Evolutionary conservation across 2,888 invertebrate genomes (phyloP), one percentile per base, ranked within the genome.

Genomic region (Chaetogeoica ovagalla): DNA sequence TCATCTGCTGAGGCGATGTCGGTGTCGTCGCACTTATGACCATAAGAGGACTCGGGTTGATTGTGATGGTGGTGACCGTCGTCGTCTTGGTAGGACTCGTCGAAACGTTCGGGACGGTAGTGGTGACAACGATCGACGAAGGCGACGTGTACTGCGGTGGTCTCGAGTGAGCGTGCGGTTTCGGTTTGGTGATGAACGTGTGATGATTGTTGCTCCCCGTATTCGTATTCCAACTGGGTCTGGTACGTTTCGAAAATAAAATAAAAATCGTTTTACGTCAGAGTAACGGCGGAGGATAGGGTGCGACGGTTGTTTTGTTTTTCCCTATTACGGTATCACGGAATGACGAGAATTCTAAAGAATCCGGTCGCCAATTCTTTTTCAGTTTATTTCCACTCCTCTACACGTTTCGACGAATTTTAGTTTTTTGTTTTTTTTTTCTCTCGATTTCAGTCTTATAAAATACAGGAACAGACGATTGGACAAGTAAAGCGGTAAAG

Each of bases 21-120:
- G 76, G 68, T n/a, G 86, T 72, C 8, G 52, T 65, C 6, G 66
- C 43, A 86, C 86, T 71, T 84, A 85, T 21, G 23, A 82, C 21
- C n/a, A n/a, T n/a, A 7, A 76, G 11, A 13, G 48, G 11, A 13
- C 48, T 73, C 37, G 55, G 63, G 21, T 74, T 11, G 75, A 66
- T 19, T n/a, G 82, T n/a, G 7, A 81, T 70, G 21, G 81, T 57
- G 5, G 81, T 66, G 5, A 81, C 75, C 17, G 82, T 69, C 2
- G 75, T 30, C 69, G 82, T 48, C 60, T 82, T 39, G 66, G 73
- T 37, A 73, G 83, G 74, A 23, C 81, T 70, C n/a, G 84, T 83
- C 17, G 81, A 75, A 39, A 83, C 55, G 60, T 82, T 77, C 15
- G 85, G n/a, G 85, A 5, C 43, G 1, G 69, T 60, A 71, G 71